A percentile compares a stretch with the other conserved stretches of the same genome.
Evolutionary conservation across 2,797 vertebrate species (phyloP).

Genomic region (Enteromius argenteus): DNA sequence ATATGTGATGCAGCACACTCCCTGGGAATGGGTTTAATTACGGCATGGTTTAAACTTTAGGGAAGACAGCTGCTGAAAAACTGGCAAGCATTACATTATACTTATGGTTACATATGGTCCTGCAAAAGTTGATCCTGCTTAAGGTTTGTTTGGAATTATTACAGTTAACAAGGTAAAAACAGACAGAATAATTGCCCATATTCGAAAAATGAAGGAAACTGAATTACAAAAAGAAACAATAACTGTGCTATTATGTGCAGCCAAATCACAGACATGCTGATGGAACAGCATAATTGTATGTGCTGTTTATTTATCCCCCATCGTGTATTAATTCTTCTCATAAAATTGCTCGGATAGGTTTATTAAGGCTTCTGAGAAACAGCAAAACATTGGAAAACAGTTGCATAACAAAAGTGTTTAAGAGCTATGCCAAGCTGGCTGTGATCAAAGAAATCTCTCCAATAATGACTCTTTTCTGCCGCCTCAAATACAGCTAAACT

Average conservation of each 20-base stretch:
- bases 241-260: background rate
- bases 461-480: constrained; percentile 32
- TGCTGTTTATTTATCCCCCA: background rate
- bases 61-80: background rate
- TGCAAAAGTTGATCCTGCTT: background rate
- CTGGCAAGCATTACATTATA: background rate
- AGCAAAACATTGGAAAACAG: constrained; percentile 31
- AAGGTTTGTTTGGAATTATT: background rate
- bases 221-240: background rate
- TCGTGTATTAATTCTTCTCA: background rate
- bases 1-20: background rate
- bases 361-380: constrained; percentile 17
- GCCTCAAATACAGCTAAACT: constrained; percentile 20
- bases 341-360: background rate
- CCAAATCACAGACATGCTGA: background rate
- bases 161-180: background rate
- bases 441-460: constrained; percentile 20
- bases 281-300: background rate
- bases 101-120: no score
- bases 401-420: constrained; percentile 41
- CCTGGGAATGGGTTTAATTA: background rate
- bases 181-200: background rate
- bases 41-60: background rate
- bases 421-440: constrained; percentile 40
- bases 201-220: background rate